Conservation (phyloP, 2,888 invertebrate species). For the Drosophila ustulata region DNA sequence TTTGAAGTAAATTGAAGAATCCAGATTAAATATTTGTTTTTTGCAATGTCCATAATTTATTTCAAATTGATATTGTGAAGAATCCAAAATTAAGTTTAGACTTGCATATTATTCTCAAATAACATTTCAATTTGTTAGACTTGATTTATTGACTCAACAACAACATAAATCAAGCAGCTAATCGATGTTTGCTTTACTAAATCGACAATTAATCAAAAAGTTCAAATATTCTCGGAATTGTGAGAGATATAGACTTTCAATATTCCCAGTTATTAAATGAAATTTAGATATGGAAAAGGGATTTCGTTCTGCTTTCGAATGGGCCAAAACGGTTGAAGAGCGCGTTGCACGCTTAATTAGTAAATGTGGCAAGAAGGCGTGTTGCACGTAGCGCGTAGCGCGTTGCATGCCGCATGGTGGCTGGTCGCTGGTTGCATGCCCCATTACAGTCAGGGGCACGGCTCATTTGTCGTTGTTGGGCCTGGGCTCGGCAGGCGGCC, state of each 20-base stretch:
- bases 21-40: too few species aligned
- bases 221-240: conserved; percentile 9
- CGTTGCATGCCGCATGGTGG: conserved; percentile 39
- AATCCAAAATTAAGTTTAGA: neutral
- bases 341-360: conserved; percentile 60
- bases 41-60: too few species aligned
- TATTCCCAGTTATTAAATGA: conserved; percentile 46
- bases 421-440: conserved; percentile 46
- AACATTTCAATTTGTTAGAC: neutral
- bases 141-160: conserved; percentile 1
- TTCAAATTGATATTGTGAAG: too few species aligned
- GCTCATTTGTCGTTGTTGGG: conserved; percentile 68
- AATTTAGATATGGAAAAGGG: conserved; percentile 24
- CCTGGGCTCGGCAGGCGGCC: conserved; percentile 49
- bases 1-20: too few species aligned
- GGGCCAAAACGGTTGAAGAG: neutral
- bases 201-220: conserved; percentile 31
- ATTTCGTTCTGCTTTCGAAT: conserved; percentile 20
- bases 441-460: conserved; percentile 54
- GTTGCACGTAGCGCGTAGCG: conserved; percentile 38
- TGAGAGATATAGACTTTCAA: conserved; percentile 29
- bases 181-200: conserved; percentile 21
- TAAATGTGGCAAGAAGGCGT: conserved; percentile 32
- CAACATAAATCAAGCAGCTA: conserved; percentile 8
- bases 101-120: neutral